These are phyloP conservation scores for Semibalanus balanoides DNA, from an alignment of 1,140 invertebrate genomes.

Conservation along the genomic window DNA sequence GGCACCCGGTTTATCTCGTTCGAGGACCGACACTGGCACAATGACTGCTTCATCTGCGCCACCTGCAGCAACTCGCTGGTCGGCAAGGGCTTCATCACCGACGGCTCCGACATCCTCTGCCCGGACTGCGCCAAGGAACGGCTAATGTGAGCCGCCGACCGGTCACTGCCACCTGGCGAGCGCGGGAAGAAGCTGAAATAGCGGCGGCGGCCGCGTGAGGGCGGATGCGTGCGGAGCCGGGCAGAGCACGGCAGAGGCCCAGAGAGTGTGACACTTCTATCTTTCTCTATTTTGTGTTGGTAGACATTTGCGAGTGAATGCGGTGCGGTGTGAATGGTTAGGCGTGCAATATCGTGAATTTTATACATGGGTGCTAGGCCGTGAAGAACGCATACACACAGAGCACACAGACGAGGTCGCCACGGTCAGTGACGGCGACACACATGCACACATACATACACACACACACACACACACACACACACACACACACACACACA, in stretches of 20 bases:
- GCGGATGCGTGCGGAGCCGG: neutral
- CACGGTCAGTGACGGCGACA: too few species aligned
- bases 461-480: too few species aligned
- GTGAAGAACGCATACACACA: neutral
- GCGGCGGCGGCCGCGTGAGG: neutral
- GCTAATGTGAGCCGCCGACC: slow-evolving; percentile 43
- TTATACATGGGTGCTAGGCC: neutral
- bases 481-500: too few species aligned
- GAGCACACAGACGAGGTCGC: too few species aligned
- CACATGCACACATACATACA: too few species aligned
- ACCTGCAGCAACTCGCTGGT: slow-evolving; percentile 88
- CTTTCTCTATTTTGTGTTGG: neutral
- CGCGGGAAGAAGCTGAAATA: neutral
- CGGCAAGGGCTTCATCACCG: slow-evolving; percentile 96
- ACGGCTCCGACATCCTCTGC: slow-evolving; percentile 91
- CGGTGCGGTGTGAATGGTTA: neutral
- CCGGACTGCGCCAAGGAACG: slow-evolving; percentile 96
- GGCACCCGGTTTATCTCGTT: slow-evolving; percentile 99
- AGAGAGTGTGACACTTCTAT: neutral
- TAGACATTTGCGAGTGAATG: neutral
- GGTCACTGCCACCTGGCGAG: neutral
- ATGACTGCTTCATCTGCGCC: slow-evolving; percentile 97
- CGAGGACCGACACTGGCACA: slow-evolving; percentile 99
- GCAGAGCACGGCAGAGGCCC: neutral
- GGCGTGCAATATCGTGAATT: neutral